phyloP scores from a whole-genome alignment of 2,113 vertebrate genomes.

The Paracyprichromis sp. region DNA sequence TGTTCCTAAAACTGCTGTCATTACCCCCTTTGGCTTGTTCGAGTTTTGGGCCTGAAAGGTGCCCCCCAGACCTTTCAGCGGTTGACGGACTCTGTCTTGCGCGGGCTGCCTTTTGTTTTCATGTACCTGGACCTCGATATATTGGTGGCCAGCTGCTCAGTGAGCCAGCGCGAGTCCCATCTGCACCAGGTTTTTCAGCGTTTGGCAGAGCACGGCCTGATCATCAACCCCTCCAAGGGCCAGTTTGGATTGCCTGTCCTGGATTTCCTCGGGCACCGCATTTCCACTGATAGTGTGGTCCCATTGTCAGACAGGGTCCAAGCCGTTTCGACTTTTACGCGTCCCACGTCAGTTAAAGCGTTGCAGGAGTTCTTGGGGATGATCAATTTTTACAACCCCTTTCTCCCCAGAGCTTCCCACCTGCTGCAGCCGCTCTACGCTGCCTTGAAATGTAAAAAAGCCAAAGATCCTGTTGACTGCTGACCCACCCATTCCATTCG shows the following conservation, averaged over 20 bases:
- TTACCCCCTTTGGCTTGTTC: neutral
- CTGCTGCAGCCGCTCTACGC: neutral
- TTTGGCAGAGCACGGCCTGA: neutral
- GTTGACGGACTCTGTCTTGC: neutral
- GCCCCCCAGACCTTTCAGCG: neutral
- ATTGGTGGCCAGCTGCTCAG: neutral
- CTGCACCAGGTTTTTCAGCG: neutral
- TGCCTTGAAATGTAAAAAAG: neutral
- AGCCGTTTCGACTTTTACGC: neutral
- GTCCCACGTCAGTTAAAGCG: neutral
- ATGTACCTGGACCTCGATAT: neutral
- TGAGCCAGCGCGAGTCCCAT: no score
- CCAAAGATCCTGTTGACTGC: neutral
- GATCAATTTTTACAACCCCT: neutral
- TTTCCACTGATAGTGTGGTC: neutral
- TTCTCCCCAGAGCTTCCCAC: neutral
- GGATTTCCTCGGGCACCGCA: neutral
- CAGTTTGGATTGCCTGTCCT: neutral
- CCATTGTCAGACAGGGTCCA: neutral
- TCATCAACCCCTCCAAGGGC: neutral
- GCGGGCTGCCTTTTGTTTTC: neutral
- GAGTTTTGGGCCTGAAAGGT: neutral
- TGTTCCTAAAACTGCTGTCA: neutral
- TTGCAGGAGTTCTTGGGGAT: neutral
- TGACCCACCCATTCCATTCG: neutral